Conservation (phyloP, 2,113 vertebrate species). For the Neolamprologus modestus region DNA sequence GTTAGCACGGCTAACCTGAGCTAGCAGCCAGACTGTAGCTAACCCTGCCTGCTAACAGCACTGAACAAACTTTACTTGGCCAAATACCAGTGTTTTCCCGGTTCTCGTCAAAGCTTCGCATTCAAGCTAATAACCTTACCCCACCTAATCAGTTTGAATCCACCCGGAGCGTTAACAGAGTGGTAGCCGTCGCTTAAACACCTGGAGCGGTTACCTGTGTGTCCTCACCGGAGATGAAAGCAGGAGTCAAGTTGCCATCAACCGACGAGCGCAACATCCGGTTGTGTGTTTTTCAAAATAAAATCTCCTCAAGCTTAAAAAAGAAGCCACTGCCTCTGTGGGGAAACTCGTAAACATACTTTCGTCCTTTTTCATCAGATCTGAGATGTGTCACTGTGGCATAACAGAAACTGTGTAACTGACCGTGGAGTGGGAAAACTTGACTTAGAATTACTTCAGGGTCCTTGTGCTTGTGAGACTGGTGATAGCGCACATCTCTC, state of each 20-base stretch:
- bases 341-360: not conserved
- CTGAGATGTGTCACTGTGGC: not conserved
- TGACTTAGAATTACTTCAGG: not conserved
- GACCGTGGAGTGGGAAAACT: not conserved
- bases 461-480: not conserved
- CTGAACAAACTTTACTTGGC: conserved; percentile 32
- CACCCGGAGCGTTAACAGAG: not conserved
- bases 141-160: not conserved
- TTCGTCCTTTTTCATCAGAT: not conserved
- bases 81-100: not conserved
- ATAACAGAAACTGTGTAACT: not conserved
- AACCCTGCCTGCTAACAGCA: not conserved
- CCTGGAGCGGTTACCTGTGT: conserved; percentile 19
- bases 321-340: not conserved
- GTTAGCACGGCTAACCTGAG: conserved; percentile 22
- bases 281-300: not conserved
- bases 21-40: conserved; percentile 4
- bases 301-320: not conserved
- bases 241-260: not conserved
- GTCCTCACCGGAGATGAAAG: not conserved
- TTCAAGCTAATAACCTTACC: not conserved
- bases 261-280: not conserved
- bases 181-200: not conserved
- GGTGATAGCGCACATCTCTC: not conserved
- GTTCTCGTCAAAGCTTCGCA: not conserved